A percentile compares a stretch with the other conserved stretches of the same genome.
These are phyloP conservation scores for Esox lucius DNA, from an alignment of 2,797 vertebrate genomes.

Conservation along the genomic window DNA sequence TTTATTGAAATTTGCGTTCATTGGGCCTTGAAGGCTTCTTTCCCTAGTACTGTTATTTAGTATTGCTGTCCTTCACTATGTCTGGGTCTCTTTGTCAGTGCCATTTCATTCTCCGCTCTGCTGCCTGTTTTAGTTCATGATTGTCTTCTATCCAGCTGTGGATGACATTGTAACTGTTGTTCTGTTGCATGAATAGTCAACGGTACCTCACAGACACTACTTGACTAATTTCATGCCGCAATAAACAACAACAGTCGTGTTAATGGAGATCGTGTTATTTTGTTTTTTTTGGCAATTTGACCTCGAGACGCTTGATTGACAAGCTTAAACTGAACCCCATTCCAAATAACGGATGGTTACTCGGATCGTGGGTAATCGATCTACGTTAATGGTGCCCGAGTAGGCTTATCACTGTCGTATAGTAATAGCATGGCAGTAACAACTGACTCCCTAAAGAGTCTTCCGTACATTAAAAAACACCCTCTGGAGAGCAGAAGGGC, in stretches of 20 bases:
- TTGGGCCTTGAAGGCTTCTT: slow-evolving; percentile 10
- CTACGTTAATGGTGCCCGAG: background rate
- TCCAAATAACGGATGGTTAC: background rate
- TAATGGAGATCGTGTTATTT: background rate
- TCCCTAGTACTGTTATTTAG: background rate
- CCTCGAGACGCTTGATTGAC: background rate
- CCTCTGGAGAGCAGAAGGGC: slow-evolving; percentile 9
- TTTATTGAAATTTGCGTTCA: slow-evolving; percentile 39
- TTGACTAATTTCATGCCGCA: background rate
- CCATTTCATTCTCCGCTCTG: background rate
- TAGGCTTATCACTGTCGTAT: background rate
- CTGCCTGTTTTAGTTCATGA: background rate
- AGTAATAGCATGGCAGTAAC: background rate
- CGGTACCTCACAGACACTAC: background rate
- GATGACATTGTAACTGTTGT: background rate
- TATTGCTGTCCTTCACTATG: slow-evolving; percentile 6
- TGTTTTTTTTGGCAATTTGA: background rate
- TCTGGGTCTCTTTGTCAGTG: background rate
- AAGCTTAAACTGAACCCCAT: background rate
- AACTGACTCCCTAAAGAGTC: background rate
- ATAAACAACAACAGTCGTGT: background rate
- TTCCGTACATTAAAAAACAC: background rate
- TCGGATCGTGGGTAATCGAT: background rate
- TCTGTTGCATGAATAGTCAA: background rate
- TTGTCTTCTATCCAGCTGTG: background rate